Evolutionary conservation across 2,888 invertebrate genomes (phyloP).

Genomic region (Drosophila leonis): DNA sequence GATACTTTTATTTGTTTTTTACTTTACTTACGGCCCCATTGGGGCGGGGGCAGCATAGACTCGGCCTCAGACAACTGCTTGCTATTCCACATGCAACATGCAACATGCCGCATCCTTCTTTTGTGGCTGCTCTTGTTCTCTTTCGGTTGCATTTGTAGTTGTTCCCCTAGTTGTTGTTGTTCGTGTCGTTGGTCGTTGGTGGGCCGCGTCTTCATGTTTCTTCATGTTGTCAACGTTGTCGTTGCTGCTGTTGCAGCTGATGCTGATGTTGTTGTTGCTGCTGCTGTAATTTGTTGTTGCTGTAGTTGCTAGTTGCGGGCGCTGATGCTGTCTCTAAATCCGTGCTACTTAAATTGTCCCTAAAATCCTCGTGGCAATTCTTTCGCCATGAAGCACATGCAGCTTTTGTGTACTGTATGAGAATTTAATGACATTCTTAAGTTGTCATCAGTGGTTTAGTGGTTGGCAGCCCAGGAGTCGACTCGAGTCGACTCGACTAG

Average conservation of each 20-base stretch:
- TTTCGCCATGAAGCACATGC: constrained; percentile 77
- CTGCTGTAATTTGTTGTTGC: constrained; percentile 33
- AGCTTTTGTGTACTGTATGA: constrained; percentile 79
- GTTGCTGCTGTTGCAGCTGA: constrained; percentile 22
- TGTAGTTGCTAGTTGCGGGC: constrained; percentile 35
- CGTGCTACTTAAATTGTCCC: constrained; percentile 82
- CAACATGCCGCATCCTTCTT: constrained; percentile 51
- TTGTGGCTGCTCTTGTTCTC: constrained; percentile 47
- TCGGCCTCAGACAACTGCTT: constrained; percentile 58
- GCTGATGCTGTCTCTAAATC: constrained; percentile 76
- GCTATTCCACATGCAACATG: constrained; percentile 63
- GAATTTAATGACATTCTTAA: constrained; percentile 83
- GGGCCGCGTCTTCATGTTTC: constrained; percentile 71
- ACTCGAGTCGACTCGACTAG: constrained; percentile 25
- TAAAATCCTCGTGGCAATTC: constrained; percentile 82
- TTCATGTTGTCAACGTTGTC: constrained; percentile 64
- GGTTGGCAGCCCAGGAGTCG: constrained; percentile 55
- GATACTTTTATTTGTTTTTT: not conserved
- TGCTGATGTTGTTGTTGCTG: constrained; percentile 12
- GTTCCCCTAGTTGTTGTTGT: constrained; percentile 6
- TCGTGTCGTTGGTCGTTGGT: constrained; percentile 18
- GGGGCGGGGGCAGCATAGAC: constrained; percentile 23
- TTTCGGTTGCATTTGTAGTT: constrained; percentile 14
- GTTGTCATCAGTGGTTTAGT: constrained; percentile 83
- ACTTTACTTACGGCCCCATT: constrained; percentile 20